Conservation (phyloP, 2,113 vertebrate species). For the Oryzias javanicus region DNA sequence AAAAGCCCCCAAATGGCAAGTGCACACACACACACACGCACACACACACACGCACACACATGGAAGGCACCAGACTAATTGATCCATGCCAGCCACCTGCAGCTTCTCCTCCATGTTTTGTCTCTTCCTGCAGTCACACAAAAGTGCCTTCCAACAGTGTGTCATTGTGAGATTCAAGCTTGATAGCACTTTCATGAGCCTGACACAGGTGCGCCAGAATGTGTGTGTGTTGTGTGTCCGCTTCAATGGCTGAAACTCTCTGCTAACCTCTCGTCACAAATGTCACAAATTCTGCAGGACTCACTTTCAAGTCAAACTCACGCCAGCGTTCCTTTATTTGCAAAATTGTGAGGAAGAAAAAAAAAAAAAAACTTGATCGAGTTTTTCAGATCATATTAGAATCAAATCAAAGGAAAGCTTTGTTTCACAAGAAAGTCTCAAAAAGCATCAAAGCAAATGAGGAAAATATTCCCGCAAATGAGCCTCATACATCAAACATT, state of each 20-base stretch:
- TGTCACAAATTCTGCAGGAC: constrained; percentile 29
- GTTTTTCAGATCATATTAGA: no score
- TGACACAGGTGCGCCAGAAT: not conserved
- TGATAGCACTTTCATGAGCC: not conserved
- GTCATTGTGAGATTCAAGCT: constrained; percentile 28
- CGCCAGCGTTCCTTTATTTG: not conserved
- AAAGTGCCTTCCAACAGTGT: constrained; percentile 38
- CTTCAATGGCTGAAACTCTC: constrained; percentile 12
- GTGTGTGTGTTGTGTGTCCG: constrained; percentile 8
- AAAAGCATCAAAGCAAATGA: constrained; percentile 30
- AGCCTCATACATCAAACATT: constrained; percentile 55
- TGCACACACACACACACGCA: constrained; percentile 6
- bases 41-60: no score
- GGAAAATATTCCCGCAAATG: constrained; percentile 47
- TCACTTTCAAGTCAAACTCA: constrained; percentile 4
- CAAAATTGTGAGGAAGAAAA: not conserved
- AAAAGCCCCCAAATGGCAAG: constrained; percentile 2
- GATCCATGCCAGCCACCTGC: constrained; percentile 45
- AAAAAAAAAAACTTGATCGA: not conserved
- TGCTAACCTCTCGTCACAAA: constrained; percentile 28
- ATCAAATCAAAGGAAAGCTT: constrained; percentile 4
- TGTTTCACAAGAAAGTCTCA: constrained; percentile 31
- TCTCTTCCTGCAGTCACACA: constrained; percentile 31
- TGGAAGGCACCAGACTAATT: constrained; percentile 21
- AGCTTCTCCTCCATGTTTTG: constrained; percentile 34